Evolutionary conservation across 2,113 vertebrate genomes (phyloP).

Genomic region (Condylura cristata): DNA sequence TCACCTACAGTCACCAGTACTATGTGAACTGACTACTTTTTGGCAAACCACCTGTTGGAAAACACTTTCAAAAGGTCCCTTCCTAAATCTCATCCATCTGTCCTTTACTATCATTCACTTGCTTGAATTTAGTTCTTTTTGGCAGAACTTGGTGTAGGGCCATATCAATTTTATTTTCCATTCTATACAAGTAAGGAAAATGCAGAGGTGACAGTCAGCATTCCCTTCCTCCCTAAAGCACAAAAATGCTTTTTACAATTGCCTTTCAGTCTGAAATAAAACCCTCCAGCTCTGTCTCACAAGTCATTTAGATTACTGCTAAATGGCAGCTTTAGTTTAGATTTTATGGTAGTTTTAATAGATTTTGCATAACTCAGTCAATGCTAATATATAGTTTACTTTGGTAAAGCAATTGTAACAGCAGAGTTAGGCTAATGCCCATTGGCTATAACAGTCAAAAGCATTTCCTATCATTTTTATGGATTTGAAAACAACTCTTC

Average conservation of each 20-base stretch:
- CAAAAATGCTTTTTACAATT: background rate
- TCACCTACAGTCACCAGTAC: background rate
- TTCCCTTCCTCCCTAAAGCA: background rate
- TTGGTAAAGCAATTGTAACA: background rate
- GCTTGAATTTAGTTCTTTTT: conserved; percentile 36
- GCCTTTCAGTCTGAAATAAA: background rate
- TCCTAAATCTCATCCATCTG: background rate
- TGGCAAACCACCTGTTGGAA: background rate
- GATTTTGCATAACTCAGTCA: background rate
- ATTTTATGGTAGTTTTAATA: conserved; percentile 9
- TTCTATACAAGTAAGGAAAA: background rate
- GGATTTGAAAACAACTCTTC: background rate
- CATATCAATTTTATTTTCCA: background rate
- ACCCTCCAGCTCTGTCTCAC: background rate
- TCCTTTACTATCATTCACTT: background rate
- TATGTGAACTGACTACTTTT: background rate
- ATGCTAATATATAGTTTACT: background rate
- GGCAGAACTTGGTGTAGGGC: background rate
- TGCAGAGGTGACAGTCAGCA: background rate
- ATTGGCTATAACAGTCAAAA: background rate
- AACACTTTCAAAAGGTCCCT: background rate
- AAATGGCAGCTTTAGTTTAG: background rate
- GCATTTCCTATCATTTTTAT: background rate
- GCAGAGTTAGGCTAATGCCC: background rate
- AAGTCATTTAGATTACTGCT: background rate